Percentiles rank a stretch among this genome's conserved stretches.
Evolutionary conservation across 2,113 vertebrate species (phyloP).

Genomic region (Paracyprichromis sp.): DNA sequence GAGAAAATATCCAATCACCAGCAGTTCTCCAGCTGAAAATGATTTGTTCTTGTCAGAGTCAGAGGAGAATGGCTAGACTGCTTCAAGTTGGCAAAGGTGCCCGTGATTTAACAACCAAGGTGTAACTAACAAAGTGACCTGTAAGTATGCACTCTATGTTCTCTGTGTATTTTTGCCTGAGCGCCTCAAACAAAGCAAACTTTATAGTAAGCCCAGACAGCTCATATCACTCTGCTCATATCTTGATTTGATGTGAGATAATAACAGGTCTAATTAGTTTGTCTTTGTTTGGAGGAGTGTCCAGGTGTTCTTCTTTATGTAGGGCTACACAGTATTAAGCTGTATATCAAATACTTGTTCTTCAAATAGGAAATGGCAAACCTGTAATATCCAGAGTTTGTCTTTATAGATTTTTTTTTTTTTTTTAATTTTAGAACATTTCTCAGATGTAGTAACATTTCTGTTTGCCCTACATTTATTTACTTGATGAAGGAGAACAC

Average conservation of each 20-base stretch:
- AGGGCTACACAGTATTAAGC: background rate
- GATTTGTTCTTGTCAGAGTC: background rate
- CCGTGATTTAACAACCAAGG: background rate
- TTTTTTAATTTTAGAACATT: background rate
- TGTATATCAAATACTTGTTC: background rate
- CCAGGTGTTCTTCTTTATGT: background rate
- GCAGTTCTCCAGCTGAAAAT: background rate
- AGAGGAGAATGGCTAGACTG: background rate
- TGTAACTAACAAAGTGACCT: background rate
- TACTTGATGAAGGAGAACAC: background rate
- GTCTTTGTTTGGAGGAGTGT: background rate
- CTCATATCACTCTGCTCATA: background rate
- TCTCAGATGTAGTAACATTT: background rate
- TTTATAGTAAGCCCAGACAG: background rate
- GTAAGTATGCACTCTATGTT: background rate
- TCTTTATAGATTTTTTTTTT: background rate
- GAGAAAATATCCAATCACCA: background rate
- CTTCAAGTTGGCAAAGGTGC: background rate
- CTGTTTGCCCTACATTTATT: background rate
- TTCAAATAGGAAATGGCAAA: background rate
- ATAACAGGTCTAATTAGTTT: background rate
- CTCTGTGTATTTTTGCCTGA: background rate
- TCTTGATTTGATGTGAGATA: background rate
- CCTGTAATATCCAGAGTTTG: background rate
- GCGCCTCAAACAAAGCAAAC: background rate